A percentile compares a stretch with the other conserved stretches of the same genome.
Conservation (phyloP, 2,888 invertebrate species). For the Deilephila porcellus region DNA sequence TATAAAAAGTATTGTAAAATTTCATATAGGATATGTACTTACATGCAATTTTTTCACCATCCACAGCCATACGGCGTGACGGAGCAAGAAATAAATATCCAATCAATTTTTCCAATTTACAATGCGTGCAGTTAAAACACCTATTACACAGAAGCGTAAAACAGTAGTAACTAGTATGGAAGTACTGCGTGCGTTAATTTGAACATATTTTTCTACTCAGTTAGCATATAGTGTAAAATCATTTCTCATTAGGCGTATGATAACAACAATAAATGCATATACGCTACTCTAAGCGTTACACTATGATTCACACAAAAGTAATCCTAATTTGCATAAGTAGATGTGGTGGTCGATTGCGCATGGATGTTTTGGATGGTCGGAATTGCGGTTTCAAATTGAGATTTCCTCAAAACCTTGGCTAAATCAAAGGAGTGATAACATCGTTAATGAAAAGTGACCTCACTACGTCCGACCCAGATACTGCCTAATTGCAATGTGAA, state of each 20-base stretch:
- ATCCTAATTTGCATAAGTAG: conserved; percentile 36
- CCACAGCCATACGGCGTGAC: neutral
- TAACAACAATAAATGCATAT: conserved; percentile 29
- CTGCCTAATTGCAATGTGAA: conserved; percentile 36
- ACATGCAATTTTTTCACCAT: neutral
- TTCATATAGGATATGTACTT: neutral
- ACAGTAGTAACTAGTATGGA: conserved; percentile 2
- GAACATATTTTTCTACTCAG: conserved; percentile 27
- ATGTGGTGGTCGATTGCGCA: neutral
- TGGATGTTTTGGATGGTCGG: conserved; percentile 33
- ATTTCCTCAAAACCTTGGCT: conserved; percentile 73
- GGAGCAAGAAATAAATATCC: conserved; percentile 10
- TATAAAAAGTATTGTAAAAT: neutral
- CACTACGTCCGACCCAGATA: conserved; percentile 76
- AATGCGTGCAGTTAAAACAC: neutral
- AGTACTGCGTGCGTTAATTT: conserved; percentile 22
- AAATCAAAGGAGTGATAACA: conserved; percentile 71
- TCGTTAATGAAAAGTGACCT: conserved; percentile 78
- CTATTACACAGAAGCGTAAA: neutral
- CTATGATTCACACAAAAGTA: conserved; percentile 35
- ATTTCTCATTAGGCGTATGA: conserved; percentile 25
- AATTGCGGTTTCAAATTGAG: conserved; percentile 35
- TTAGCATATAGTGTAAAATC: conserved; percentile 29
- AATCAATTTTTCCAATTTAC: conserved; percentile 15
- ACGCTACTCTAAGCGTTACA: neutral